phyloP scores from a whole-genome alignment of 2,888 invertebrate genomes.

The Yponomeuta evonymella region DNA sequence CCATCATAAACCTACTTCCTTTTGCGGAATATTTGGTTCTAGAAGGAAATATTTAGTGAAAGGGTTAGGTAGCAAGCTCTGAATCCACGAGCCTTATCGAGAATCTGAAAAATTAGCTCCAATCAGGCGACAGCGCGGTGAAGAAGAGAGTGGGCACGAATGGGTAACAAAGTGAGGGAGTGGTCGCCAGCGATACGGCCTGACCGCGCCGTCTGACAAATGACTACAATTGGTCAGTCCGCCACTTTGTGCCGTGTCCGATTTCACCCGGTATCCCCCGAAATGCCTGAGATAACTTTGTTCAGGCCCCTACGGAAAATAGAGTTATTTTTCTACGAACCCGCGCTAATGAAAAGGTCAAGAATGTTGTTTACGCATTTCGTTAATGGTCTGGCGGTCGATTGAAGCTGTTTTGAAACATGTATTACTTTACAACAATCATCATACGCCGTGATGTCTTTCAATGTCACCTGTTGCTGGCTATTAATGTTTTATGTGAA shows the following conservation, averaged over 20 bases:
- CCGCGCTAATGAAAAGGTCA: background rate
- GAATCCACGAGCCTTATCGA: slow-evolving; percentile 24
- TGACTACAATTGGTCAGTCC: slow-evolving; percentile 29
- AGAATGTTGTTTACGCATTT: background rate
- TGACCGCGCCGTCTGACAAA: slow-evolving; percentile 38
- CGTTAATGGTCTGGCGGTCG: background rate
- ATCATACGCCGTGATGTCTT: slow-evolving; percentile 2
- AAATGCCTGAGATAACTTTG: background rate
- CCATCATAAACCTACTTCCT: too few species aligned
- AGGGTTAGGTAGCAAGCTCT: too few species aligned
- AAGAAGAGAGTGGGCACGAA: background rate
- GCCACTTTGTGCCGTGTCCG: slow-evolving; percentile 8
- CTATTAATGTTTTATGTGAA: slow-evolving; percentile 68
- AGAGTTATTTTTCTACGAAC: background rate
- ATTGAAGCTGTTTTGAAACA: background rate
- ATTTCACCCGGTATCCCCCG: background rate
- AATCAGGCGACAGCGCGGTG: slow-evolving; percentile 18
- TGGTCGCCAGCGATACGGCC: slow-evolving; percentile 34
- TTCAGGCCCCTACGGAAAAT: background rate
- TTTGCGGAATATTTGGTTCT: too few species aligned
- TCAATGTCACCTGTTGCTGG: slow-evolving; percentile 66
- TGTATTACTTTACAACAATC: background rate
- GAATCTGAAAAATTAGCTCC: slow-evolving; percentile 38
- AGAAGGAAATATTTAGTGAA: too few species aligned
- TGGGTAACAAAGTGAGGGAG: slow-evolving; percentile 10